Evolutionary conservation across 2,888 invertebrate species (phyloP).

Genomic region (Folsomia manolachei): DNA sequence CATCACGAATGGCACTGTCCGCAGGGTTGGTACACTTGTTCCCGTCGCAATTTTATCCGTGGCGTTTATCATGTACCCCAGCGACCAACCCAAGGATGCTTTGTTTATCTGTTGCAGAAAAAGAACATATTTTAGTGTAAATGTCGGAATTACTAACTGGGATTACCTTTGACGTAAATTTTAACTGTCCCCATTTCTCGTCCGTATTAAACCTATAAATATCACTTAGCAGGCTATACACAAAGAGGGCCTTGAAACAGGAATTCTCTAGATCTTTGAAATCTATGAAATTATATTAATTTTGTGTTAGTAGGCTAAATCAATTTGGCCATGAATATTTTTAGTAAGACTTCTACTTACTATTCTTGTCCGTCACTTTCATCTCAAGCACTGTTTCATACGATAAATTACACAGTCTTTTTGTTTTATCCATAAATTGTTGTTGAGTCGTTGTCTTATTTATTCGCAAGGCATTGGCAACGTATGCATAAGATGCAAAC

Average conservation of each 20-base stretch:
- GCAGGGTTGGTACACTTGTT: conserved; percentile 38
- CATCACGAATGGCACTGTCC: conserved; percentile 42
- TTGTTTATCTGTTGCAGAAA: conserved; percentile 53
- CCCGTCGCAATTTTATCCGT: conserved; percentile 54
- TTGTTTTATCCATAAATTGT: conserved; percentile 48
- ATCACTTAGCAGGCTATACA: conserved; percentile 53
- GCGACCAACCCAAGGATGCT: conserved; percentile 56
- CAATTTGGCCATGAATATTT: too few relatives aligned
- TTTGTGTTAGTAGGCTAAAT: too few relatives aligned
- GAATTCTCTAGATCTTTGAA: conserved; percentile 36
- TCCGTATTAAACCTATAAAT: conserved; percentile 54
- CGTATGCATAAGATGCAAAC: conserved; percentile 56
- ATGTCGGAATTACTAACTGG: conserved; percentile 53
- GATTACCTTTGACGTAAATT: conserved; percentile 54
- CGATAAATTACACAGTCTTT: conserved; percentile 51
- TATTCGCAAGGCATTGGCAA: conserved; percentile 52
- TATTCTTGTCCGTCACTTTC: conserved; percentile 6
- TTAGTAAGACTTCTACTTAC: conserved; percentile 2
- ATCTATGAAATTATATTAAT: background rate
- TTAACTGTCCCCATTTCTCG: conserved; percentile 53
- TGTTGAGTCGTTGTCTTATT: conserved; percentile 15
- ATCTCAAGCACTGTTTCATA: conserved; percentile 33
- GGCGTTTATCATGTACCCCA: conserved; percentile 57
- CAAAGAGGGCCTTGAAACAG: conserved; percentile 54
- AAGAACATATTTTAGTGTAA: conserved; percentile 48